A percentile compares a stretch with the other conserved stretches of the same genome.
Evolutionary conservation across 1,140 invertebrate genomes (phyloP).

Genomic region (Diplogasteroides magnus): DNA sequence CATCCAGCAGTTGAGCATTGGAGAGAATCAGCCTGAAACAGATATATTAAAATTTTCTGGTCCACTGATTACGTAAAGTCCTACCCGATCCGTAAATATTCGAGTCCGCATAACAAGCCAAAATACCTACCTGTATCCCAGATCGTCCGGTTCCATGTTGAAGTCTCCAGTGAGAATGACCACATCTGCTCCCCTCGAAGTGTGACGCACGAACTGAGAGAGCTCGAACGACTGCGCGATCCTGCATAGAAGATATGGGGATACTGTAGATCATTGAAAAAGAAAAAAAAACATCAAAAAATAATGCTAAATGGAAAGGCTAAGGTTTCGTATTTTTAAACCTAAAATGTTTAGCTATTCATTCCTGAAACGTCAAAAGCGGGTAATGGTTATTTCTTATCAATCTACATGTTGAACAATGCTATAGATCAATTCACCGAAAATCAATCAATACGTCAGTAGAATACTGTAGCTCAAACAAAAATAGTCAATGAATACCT

Average conservation of each 20-base stretch:
- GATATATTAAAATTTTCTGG: no score
- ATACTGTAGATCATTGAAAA: background rate
- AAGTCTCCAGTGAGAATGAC: slow-evolving; percentile 84
- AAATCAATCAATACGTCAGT: no score
- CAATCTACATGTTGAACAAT: no score
- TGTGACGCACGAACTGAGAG: slow-evolving; percentile 82
- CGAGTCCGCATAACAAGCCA: slow-evolving; percentile 61
- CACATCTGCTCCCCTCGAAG: slow-evolving; percentile 71
- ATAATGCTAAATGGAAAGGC: background rate
- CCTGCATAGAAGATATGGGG: background rate
- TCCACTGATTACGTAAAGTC: no score
- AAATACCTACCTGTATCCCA: slow-evolving; percentile 66
- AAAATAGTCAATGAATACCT: no score
- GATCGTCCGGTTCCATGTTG: slow-evolving; percentile 78
- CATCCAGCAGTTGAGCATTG: slow-evolving; percentile 19
- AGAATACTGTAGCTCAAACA: no score
- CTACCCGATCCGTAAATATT: slow-evolving; percentile 60
- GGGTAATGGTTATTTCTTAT: no score
- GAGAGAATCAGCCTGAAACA: slow-evolving; percentile 23
- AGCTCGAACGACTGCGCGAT: slow-evolving; percentile 82
- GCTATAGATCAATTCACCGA: no score
- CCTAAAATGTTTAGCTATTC: background rate
- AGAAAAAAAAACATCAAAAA: background rate
- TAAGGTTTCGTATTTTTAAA: background rate
- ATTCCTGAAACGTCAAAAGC: no score